Base-by-base conservation (phyloP, 2,888 invertebrate genomes). In the Exephanes ischioxanthus region DNA sequence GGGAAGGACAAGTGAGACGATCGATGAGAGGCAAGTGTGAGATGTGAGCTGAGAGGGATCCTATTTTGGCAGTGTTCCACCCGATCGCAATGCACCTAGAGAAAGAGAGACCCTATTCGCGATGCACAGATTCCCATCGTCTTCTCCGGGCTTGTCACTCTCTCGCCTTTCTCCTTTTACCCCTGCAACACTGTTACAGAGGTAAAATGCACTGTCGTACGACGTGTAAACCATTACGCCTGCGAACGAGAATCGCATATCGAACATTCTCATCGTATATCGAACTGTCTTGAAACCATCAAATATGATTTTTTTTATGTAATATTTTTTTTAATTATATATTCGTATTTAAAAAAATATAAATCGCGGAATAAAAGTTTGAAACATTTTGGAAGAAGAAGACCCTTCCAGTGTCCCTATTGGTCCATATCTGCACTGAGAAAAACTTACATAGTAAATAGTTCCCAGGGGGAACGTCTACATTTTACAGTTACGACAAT, bases 61-160 rank as follows among this genome's bases (percentile, higher is more conserved):
- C 80, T 86, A 87, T 90, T 91, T 91, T 91, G 91, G 91, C 91
- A 88, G 89, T 89, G 85, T 89, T 90, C 91, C 90, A 91, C 88
- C 80, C 86, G 89, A 88, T 84, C 89, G 19, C 19, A 30, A 19
- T 33, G 30, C 63, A 51, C 37, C 22, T n/a, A 11, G 19, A 67
- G 30, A 4, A 45, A 75, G 61, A 63, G 41, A 41, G 41, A 41
- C 41, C 41, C 41, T 9, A 41, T 41, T 41, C 41, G 41, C 11
- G 11, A 41, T 41, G 41, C 19, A 37, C 7, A 16, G 19, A 14
- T 30, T 19, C 7, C 26, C 19, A 30, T 19, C 9, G 53, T 33
- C n/a, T 19, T 33, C 30, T 71, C 51, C 33, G 71, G 33, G 33
- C 26, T 71, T 33, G n/a, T 71, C 71, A n/a, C 37, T 33, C 67